Evolutionary conservation across 2,113 vertebrate genomes (phyloP), one percentile per base, ranked within the genome.

Genomic region (Nipponia nippon): DNA sequence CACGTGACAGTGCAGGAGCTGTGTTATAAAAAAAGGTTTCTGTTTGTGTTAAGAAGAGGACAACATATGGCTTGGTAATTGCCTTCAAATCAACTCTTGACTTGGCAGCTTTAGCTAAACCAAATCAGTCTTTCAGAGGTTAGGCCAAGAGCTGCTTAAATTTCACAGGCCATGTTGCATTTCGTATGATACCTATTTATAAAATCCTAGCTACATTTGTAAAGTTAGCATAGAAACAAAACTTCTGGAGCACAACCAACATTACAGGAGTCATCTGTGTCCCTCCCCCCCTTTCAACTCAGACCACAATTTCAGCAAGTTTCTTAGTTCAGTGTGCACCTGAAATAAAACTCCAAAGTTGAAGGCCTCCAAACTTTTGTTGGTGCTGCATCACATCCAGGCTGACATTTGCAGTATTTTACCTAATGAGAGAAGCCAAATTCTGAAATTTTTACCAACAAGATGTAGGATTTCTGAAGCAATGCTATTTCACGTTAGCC

Each of bases 61-160:
- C 53, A 90, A 61, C 53, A 95, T 93, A 94, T 76, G 90, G 89
- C 89, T 93, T 91, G 26, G 62, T 88, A 96, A 95, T 40, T 91
- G 77, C 89, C 81, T 96, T 89, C 81, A 82, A 88, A 94, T 87
- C 87, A 82, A 49, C 65, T 92, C 91, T 65, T 90, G 80, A 92
- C 83, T 95, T 97, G 96, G 92, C 80, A 86, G 56, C 55, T 84
- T 97, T 94, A 94, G 46, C 70, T 83, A 93, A 95, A 94, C 78
- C 89, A 77, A 95, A 89, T 78, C 91, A 87, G 42, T 66, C 81
- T 88, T 88, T 67, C 7, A 30, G 85, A 95, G 89, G 78, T 93
- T 87, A 92, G 83, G 40, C 86, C 94, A 91, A 93, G 78, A 87
- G 52, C 73, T 94, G 91, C 59, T 95, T 90, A 65, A 75, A 87